Conservation (phyloP, 2,888 invertebrate species). For the Drosophila ezoana region DNA sequence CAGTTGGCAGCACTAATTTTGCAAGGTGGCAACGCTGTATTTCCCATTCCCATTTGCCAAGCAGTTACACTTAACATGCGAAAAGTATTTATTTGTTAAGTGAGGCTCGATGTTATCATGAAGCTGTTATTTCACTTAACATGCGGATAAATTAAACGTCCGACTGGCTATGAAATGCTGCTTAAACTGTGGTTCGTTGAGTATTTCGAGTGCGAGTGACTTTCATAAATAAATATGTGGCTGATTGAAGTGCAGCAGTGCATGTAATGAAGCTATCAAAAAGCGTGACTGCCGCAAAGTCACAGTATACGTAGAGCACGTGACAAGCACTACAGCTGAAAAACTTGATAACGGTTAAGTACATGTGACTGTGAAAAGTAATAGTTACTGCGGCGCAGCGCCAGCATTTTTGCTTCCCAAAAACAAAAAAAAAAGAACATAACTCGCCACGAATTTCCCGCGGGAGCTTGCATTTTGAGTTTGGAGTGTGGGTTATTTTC, state of each 20-base stretch:
- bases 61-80: neutral
- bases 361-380: constrained; percentile 14
- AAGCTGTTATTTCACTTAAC: constrained; percentile 18
- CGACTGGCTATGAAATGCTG: constrained; percentile 1
- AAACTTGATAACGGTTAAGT: neutral
- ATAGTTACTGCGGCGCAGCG: constrained; percentile 25
- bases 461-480: constrained; percentile 11
- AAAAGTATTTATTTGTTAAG: neutral
- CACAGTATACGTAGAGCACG: constrained; percentile 17
- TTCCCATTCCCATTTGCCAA: neutral
- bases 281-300: constrained; percentile 33
- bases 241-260: constrained; percentile 30
- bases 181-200: constrained; percentile 9
- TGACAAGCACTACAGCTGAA: constrained; percentile 4
- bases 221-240: constrained; percentile 28
- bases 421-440: neutral
- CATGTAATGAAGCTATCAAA: constrained; percentile 33
- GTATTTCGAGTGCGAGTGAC: constrained; percentile 32
- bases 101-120: constrained; percentile 14
- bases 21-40: neutral
- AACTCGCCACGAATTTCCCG: constrained; percentile 24
- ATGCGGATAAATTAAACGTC: constrained; percentile 4
- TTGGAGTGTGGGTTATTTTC: neutral
- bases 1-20: neutral
- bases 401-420: neutral